Evolutionary conservation across 2,888 invertebrate genomes (phyloP), one percentile per base, ranked within the genome.

Genomic region (Agonopterix arenella): DNA sequence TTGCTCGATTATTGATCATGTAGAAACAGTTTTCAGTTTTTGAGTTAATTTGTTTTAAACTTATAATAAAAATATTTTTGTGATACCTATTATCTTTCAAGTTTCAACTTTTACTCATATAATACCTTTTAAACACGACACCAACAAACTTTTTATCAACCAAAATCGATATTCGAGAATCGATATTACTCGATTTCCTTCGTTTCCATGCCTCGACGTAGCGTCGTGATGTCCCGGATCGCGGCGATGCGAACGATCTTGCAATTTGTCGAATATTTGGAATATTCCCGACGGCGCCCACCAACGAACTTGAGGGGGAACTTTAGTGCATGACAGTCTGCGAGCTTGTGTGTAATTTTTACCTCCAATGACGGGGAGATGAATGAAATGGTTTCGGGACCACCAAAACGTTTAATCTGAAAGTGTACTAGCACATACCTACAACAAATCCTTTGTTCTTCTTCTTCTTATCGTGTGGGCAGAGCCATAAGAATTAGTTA

Each of bases 221-320:
- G 55, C 54, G 63, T 69, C 73, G 72, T 73, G 70, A 73, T 66
- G 75, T 78, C 11, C 10, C 40, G 40, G 10, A 40, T n/a, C 76
- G 74, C 70, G 68, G 73, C 66, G 71, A 66, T 68, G 69, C 64
- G 60, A 28, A 28, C 76, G 70, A 78, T 80, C 77, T 72, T 71
- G 80, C 80, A 84, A 86, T 86, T 88, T 84, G 84, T 76, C 62
- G 76, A 83, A 88, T 86, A 84, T 82, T 81, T 81, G 76, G 75
- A 80, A 85, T 86, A 70, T 71, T 72, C 70, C 64, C 62, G 72
- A 62, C 73, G 66, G 62, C 43, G 68, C 75, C 86, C 84, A 84
- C 86, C 85, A 81, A 79, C 80, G 81, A 76, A 64, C 64, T 46
- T 45, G 11, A 36, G n/a, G 13, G 46, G n/a, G 40, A 13, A 38